Base-by-base conservation (phyloP, 2,797 vertebrate genomes). In the Enteromius argenteus region DNA sequence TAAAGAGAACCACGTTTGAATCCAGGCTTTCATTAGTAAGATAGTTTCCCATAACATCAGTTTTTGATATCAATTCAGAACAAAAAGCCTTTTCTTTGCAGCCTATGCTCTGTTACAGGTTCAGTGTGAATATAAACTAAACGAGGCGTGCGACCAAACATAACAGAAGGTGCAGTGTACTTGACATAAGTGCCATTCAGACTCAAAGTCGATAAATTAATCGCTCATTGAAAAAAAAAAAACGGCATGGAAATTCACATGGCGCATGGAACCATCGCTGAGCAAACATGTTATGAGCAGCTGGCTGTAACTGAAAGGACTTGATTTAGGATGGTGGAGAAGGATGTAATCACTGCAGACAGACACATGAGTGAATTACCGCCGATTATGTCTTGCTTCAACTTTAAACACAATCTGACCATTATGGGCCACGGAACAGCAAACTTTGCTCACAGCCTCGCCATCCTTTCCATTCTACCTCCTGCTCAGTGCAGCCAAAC, bases 391-490 rank as follows among this genome's bases (percentile, higher is more conserved):
- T 83, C 81, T 88, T 81, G 56, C 85, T 86, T 88, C 81, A 81
- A 85, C 87, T 90, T 89, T 89, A 90, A 89, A 88, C 89, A 88
- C 89, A 89, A 86, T 88, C 85, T 82, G 88, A 78, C 85, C 81
- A 87, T 88, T 88, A 88, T 86, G 81, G 79, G 49, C 68, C 72
- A 76, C 44, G 86, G 85, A 88, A 88, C 87, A 90, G 87, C 86
- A 89, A 87, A 86, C 85, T 87, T 88, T 90, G 87, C 86, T 89
- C 86, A 88, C 80, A 80, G 58, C 85, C 87, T 83, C 83, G 72
- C 88, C 88, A 88, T 86, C 88, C 85, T 91, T 91, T 91, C 91
- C 91, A 92, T 88, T 89, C 83, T 84, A 85, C 85, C 87, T 89
- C 79, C 87, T 81, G 81, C 49, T 37, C 69, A 85, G 75, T 60